Evolutionary conservation across 2,888 invertebrate genomes (phyloP).

Genomic region (Andrena dorsata): DNA sequence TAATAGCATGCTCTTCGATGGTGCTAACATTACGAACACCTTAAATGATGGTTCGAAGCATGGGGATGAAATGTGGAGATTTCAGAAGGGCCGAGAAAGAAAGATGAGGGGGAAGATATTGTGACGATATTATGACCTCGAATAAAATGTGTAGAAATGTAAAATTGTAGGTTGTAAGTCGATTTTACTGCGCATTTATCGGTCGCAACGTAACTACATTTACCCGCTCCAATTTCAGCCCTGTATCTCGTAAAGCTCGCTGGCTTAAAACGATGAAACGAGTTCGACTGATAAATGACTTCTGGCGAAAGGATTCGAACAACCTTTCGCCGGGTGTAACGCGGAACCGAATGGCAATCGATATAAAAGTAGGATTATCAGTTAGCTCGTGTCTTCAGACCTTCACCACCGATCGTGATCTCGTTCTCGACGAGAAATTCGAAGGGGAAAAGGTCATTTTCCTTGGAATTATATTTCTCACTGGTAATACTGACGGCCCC

Average conservation of each 20-base stretch:
- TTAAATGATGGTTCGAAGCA: no score
- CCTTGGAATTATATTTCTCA: background rate
- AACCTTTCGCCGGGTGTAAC: constrained; percentile 57
- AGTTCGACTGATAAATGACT: constrained; percentile 63
- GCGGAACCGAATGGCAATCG: constrained; percentile 57
- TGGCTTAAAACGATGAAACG: constrained; percentile 47
- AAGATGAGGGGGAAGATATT: no score
- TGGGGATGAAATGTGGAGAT: no score
- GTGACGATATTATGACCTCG: no score
- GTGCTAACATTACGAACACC: no score
- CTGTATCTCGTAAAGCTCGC: constrained; percentile 34
- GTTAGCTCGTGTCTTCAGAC: constrained; percentile 13
- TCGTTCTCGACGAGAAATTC: constrained; percentile 20
- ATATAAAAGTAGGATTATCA: constrained; percentile 47
- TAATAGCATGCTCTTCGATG: background rate
- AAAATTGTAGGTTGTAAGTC: no score
- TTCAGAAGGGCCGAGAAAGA: no score
- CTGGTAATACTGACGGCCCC: background rate
- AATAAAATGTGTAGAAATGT: no score
- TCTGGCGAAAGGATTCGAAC: constrained; percentile 60
- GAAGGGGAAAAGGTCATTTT: background rate
- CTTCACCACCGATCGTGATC: background rate
- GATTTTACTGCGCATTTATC: background rate
- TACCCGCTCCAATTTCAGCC: constrained; percentile 29
- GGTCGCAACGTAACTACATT: constrained; percentile 27